These are phyloP conservation scores for Ichneumoninae sp. DNA, from an alignment of 2,888 invertebrate genomes.

Conservation along the genomic window DNA sequence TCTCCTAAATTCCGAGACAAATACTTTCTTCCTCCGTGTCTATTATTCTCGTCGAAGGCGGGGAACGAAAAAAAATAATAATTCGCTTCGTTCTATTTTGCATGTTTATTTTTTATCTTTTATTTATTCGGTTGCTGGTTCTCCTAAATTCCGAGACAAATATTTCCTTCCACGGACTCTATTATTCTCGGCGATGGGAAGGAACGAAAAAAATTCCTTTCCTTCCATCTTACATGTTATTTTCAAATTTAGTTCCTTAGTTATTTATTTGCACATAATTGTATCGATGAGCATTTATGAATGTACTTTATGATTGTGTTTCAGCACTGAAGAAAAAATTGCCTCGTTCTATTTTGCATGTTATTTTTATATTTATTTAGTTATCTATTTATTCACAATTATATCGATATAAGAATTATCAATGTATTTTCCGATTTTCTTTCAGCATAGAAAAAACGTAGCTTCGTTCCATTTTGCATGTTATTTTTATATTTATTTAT, in stretches of 20 bases:
- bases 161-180: not conserved
- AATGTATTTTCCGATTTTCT: not conserved
- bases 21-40: not conserved
- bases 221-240: not conserved
- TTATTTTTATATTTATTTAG: not conserved
- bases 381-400: no score
- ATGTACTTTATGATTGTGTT: conserved; percentile 2
- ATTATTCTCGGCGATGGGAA: not conserved
- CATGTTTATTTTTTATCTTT: not conserved
- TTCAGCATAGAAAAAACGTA: no score
- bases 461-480: no score
- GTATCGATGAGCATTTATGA: not conserved
- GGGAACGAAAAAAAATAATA: not conserved
- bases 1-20: conserved; percentile 28
- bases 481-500: no score
- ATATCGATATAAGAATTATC: not conserved
- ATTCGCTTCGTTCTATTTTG: not conserved
- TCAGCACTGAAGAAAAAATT: no score
- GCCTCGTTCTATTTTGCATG: not conserved
- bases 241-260: no score
- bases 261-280: no score
- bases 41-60: not conserved
- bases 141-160: conserved; percentile 21
- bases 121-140: not conserved
- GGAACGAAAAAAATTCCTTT: not conserved